Evolutionary conservation across 2,797 vertebrate genomes (phyloP), one percentile per base, ranked within the genome.

Genomic region (Phrynocephalus guinanensis): DNA sequence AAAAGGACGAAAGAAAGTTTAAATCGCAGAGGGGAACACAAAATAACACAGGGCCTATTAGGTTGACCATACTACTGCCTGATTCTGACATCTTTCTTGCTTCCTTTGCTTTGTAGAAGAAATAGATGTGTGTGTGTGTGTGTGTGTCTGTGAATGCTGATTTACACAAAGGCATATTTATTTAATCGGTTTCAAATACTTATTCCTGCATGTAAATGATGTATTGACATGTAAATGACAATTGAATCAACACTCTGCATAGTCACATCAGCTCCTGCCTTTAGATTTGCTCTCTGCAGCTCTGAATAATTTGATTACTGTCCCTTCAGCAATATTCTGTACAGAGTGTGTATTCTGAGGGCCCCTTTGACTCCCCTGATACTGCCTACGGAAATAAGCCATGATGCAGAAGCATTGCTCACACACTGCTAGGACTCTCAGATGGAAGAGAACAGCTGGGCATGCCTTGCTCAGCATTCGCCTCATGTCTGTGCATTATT

Each of bases 361-460:
- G 91, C 87, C 88, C 86, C 91, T 93, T 85, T 90, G 7, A 52
- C 33, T 20, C 84, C 70, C 67, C 84, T 94, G 90, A 95, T 67
- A 24, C 78, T 0, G 63, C 82, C 86, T 86, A 75, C 89, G 91
- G 84, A 95, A 94, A 94, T 95, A 94, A 94, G 91, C 84, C 79
- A 89, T 94, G 91, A 94, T 92, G 90, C 92, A 94, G 94, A 89
- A 52, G 38, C 71, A 88, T 92, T 92, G 91, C 93, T 95, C 91
- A 92, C 88, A 79, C 87, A 70, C 88, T 82, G 91, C 91, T 90
- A 33, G 86, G 66, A 89, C 91, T 94, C 96, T 96, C 96, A 95
- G 96, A 97, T 96, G 95, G 94, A 95, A 95, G 93, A 94, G 93
- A 97, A 95, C 97, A 98, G 96, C 97, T 98, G 97, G 94, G 95